Evolutionary conservation across 2,797 vertebrate genomes (phyloP).

Genomic region (Ataeniobius toweri): DNA sequence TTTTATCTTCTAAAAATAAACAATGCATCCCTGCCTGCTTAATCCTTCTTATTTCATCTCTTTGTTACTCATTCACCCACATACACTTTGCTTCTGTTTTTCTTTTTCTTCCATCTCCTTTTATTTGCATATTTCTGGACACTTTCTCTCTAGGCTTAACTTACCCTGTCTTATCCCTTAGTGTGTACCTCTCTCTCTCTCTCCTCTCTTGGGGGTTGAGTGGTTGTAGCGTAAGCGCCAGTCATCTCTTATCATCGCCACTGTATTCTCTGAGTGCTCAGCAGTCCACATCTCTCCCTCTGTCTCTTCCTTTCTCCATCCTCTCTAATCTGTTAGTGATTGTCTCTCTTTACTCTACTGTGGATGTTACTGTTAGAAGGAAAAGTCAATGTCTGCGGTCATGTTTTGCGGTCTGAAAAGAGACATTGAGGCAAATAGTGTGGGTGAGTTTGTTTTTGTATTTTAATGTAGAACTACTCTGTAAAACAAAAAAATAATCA

Average conservation of each 20-base stretch:
- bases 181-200: conserved; percentile 22
- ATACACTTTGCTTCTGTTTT: conserved; percentile 14
- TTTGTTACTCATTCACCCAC: conserved; percentile 15
- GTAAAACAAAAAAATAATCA: conserved; percentile 4
- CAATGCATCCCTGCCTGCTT: conserved; percentile 6
- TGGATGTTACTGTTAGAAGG: conserved; percentile 53
- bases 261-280: conserved; percentile 57
- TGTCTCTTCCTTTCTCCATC: conserved; percentile 37
- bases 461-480: conserved; percentile 3
- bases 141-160: conserved; percentile 34
- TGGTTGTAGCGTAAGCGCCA: conserved; percentile 66
- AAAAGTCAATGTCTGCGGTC: conserved; percentile 74
- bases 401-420: conserved; percentile 96
- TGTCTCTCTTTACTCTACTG: conserved; percentile 20
- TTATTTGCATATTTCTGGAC: conserved; percentile 9
- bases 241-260: conserved; percentile 70
- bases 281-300: conserved; percentile 62
- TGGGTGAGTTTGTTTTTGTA: conserved; percentile 83
- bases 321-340: conserved; percentile 14
- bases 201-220: conserved; percentile 51
- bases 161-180: conserved; percentile 6
- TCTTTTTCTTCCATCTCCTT: not conserved
- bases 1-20: conserved; percentile 8
- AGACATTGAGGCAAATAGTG: conserved; percentile 86
- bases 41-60: conserved; percentile 6